A percentile compares a stretch with the other conserved stretches of the same genome.
phyloP scores from a whole-genome alignment of 2,888 invertebrate species.

The Andrena trimmerana region DNA sequence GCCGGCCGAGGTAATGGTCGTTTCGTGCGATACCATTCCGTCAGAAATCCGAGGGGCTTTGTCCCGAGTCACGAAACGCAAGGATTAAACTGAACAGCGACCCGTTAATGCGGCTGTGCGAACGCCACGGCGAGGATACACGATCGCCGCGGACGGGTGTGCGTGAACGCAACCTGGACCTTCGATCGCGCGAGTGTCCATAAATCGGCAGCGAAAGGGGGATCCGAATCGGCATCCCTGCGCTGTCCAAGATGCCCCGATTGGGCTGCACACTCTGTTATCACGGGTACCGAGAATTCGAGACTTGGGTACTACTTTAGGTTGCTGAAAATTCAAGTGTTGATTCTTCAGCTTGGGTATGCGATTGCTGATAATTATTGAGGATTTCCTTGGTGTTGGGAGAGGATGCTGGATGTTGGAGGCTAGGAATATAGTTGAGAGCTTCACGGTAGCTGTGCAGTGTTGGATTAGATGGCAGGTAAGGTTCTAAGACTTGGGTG shows the following conservation, averaged over 20 bases:
- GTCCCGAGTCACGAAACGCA: constrained; percentile 84
- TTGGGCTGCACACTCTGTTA: neutral
- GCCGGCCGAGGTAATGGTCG: constrained; percentile 80
- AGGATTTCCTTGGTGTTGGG: neutral
- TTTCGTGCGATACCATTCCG: constrained; percentile 84
- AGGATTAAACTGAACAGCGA: constrained; percentile 83
- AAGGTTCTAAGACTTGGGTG: too few relatives aligned
- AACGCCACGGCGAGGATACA: constrained; percentile 61
- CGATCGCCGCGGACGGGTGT: constrained; percentile 32
- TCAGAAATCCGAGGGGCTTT: constrained; percentile 85
- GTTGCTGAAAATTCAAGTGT: neutral
- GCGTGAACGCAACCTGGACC: constrained; percentile 62
- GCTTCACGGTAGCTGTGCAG: too few relatives aligned
- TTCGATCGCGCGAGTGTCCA: constrained; percentile 60
- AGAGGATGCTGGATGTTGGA: too few relatives aligned
- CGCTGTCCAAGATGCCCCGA: constrained; percentile 10
- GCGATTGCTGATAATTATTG: too few relatives aligned
- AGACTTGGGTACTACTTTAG: neutral
- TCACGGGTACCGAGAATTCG: neutral
- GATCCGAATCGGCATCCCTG: constrained; percentile 26
- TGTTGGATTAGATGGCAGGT: too few relatives aligned
- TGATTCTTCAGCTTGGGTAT: neutral
- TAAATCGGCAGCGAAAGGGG: constrained; percentile 67
- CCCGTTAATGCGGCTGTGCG: constrained; percentile 79
- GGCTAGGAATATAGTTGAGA: too few relatives aligned